These are phyloP conservation scores for Sphaeramia orbicularis DNA, from an alignment of 2,797 vertebrate genomes.

Conservation along the genomic window DNA sequence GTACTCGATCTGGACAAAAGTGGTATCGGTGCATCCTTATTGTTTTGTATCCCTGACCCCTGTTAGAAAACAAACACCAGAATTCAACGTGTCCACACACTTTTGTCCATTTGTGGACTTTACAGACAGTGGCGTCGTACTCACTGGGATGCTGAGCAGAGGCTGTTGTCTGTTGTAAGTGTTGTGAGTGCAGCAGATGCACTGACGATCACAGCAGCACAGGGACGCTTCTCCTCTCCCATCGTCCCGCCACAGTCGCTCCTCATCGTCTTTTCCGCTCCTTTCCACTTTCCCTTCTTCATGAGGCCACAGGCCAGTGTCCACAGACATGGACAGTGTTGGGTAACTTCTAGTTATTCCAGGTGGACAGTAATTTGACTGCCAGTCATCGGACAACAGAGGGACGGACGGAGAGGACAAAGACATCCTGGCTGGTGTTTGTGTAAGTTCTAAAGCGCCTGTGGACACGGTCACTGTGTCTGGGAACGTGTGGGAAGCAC, in stretches of 20 bases:
- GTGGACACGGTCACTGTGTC: background rate
- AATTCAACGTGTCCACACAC: too few relatives aligned
- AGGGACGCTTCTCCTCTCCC: conserved; percentile 33
- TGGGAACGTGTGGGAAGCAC: background rate
- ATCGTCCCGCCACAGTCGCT: conserved; percentile 44
- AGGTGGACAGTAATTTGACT: conserved; percentile 21
- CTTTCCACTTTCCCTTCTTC: conserved; percentile 35
- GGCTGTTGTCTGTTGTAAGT: conserved; percentile 10
- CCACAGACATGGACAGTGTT: conserved; percentile 48
- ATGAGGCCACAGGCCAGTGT: conserved; percentile 53
- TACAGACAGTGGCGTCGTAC: conserved; percentile 41
- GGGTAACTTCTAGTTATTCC: conserved; percentile 5
- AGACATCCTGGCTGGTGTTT: conserved; percentile 12
- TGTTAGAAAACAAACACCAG: too few relatives aligned
- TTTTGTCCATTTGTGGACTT: too few relatives aligned
- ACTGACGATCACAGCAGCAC: conserved; percentile 64
- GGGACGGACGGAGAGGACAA: conserved; percentile 29
- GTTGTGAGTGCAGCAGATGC: conserved; percentile 46
- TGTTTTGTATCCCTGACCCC: too few relatives aligned
- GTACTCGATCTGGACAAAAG: too few relatives aligned
- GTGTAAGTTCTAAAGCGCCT: background rate
- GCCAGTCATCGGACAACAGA: conserved; percentile 15
- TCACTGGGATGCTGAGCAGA: conserved; percentile 65
- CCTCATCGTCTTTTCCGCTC: conserved; percentile 33
- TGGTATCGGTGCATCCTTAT: too few relatives aligned